Evolutionary conservation across 1,140 invertebrate genomes (phyloP), one percentile per base, ranked within the genome.

Genomic region (Drosophila obscura): DNA sequence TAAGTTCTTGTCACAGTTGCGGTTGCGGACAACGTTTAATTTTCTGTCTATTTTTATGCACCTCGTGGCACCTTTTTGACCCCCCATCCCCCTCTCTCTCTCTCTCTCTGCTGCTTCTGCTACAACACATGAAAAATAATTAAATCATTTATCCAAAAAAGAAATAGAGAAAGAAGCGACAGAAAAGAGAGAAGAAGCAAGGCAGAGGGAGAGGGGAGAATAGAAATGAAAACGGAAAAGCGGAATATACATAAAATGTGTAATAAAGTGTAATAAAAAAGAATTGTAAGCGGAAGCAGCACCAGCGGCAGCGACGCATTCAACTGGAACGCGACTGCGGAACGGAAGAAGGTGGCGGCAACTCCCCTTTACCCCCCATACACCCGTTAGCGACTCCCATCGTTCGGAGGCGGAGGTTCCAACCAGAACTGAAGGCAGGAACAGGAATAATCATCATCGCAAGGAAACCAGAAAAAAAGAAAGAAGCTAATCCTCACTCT

Each of bases 271-370:
- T 77, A 84, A 80, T 77, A 84, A 85, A 73, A 84, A 80, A 82
- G 65, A 82, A 88, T 76, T 87, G 83, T 82, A 88, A 87, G 78
- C 82, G 82, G 82, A 87, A 87, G 82, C 76, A 75, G 78, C 63
- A 69, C 71, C 35, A 39, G 11, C 35, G 35, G 74, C 66, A 69
- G 78, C 78, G 82, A 87, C 69, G 82, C 82, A 88, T 87, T 87
- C 74, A 87, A 53, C 75, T 81, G 78, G 77, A 76, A 85, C 79
- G 72, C 73, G 76, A 77, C 80, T 53, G 59, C 43, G 28, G 16
- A 45, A 58, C 58, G 66, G 58, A 58, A 41, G 8, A 62, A 63
- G 59, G 53, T 46, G 31, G 64, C 22, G 73, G 59, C 73, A 73
- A 76, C 76, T 61, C 72, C 52, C 72, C 35, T 11, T 13, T 39